A percentile compares a stretch with the other conserved stretches of the same genome.
phyloP scores from a whole-genome alignment of 2,113 vertebrate genomes.

The Smithornis capensis region DNA sequence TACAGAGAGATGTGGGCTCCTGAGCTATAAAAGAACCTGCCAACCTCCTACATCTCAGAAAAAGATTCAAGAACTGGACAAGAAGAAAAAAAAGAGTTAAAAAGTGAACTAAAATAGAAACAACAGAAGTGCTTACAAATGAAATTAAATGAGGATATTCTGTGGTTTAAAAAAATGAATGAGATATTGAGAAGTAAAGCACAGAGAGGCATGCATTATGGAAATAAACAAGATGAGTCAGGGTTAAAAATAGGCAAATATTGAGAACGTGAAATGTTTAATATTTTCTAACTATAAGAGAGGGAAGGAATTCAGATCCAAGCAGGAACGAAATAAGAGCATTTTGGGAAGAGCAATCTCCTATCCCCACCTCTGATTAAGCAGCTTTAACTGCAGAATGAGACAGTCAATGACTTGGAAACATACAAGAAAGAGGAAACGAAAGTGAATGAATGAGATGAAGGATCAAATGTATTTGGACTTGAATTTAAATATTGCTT shows the following conservation, averaged over 20 bases:
- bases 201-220: not conserved
- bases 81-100: not conserved
- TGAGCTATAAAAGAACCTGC: not conserved
- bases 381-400: not conserved
- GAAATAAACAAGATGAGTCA: slow-evolving; percentile 35
- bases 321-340: not conserved
- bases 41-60: not conserved
- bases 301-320: not conserved
- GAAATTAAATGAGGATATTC: not conserved
- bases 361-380: not conserved
- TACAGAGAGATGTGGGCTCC: not conserved
- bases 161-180: not conserved
- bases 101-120: not conserved
- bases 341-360: not conserved
- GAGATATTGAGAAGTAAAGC: not conserved
- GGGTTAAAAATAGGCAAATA: slow-evolving; percentile 45
- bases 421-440: not conserved
- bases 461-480: not conserved
- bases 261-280: not conserved
- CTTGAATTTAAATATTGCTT: not conserved
- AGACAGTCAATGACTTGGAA: not conserved
- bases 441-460: fast-evolving
- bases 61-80: not conserved
- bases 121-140: not conserved
- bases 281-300: not conserved